Base-by-base conservation (phyloP, 2,888 invertebrate genomes). In the Tenthredo scrophulariae region DNA sequence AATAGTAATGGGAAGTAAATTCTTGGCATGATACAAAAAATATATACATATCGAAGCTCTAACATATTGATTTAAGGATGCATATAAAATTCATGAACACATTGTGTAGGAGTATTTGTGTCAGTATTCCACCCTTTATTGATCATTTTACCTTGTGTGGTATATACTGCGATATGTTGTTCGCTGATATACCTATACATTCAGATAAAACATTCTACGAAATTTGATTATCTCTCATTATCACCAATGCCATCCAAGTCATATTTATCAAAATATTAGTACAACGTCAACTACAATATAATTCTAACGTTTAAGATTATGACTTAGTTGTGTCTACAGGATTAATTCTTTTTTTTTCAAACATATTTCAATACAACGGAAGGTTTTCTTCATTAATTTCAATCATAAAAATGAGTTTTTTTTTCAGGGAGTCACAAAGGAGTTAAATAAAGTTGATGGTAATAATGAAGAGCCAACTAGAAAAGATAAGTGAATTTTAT, bases 401-500 rank as follows among this genome's bases (percentile, higher is more conserved):
- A 33, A 62, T 29, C n/a, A 62, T 62, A 62, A 62, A 18, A 62
- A 15, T 80, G 5, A 62, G 15, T 54, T 62, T 80, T 2, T 1
- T 86, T 86, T 85, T 46, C 43, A 91, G 91, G 91, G 91, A 86
- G 88, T 91, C 50, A 89, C 90, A 84, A 90, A 87, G 29, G 89
- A 88, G 79, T 86, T 88, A 33, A 88, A 90, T 58, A 86, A 87
- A 84, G 86, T 86, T 62, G 86, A 86, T 50, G 85, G 82, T 18
- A 85, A 85, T 22, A 87, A 86, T 46, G 62, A 58, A 65, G 84
- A 85, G 62, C 86, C 43, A 33, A 72, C 82, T 67, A 86, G 75
- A 62, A 86, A 88, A 70, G 87, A 87, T 83, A 70, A 83, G 70
- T 83, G 67, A 83, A n/a, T 83, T 67, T 26, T 46, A 65, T 83